Evolutionary conservation across 2,797 vertebrate genomes (phyloP).

Genomic region (Linurgus olivaceus): DNA sequence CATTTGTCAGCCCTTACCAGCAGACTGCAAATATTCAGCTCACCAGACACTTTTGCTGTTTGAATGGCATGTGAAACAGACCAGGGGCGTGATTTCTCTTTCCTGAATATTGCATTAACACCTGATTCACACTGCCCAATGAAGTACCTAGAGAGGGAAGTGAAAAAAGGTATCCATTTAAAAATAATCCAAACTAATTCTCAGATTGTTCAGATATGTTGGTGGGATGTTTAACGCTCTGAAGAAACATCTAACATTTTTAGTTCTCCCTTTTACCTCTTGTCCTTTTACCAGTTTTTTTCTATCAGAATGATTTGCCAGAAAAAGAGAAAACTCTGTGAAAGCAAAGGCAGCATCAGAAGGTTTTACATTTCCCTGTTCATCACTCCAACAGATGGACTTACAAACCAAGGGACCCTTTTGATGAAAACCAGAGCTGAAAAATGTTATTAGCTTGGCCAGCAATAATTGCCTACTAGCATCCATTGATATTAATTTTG

Average conservation of each 20-base stretch:
- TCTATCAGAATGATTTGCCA: not conserved
- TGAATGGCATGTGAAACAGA: not conserved
- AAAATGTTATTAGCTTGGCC: not conserved
- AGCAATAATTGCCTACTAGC: not conserved
- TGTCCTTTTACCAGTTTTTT: not conserved
- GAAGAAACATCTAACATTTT: not conserved
- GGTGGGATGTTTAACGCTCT: not conserved
- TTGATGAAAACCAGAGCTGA: not conserved
- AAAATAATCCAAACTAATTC: not conserved
- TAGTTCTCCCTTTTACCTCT: not conserved
- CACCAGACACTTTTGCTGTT: not conserved
- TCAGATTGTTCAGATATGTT: not conserved
- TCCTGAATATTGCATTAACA: not conserved
- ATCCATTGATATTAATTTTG: not conserved
- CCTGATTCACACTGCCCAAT: not conserved
- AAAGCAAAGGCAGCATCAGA: not conserved
- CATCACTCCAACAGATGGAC: not conserved
- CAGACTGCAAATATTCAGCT: not conserved
- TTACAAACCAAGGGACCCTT: not conserved
- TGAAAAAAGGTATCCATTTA: fast-evolving
- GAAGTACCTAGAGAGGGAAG: not conserved
- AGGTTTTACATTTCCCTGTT: not conserved
- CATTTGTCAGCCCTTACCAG: not conserved
- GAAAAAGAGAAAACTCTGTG: not conserved
- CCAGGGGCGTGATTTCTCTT: not conserved